Evolutionary conservation across 2,113 vertebrate genomes (phyloP).

Genomic region (Danionella cerebrum): DNA sequence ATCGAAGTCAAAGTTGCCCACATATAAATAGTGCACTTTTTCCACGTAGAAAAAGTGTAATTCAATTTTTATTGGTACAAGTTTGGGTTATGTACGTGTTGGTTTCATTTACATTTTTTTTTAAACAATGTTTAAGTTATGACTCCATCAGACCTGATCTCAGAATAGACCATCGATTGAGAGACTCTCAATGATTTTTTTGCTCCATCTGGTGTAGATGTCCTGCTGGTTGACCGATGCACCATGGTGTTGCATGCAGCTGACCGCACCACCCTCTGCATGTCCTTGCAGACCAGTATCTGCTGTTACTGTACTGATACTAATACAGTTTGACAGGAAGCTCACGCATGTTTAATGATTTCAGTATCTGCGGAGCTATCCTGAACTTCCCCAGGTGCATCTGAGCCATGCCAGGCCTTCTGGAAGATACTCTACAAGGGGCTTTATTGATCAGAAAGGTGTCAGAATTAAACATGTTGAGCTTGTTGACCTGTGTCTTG

Average conservation of each 20-base stretch:
- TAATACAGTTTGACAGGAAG: constrained; percentile 6
- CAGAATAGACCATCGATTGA: background rate
- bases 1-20: no score
- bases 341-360: background rate
- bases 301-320: background rate
- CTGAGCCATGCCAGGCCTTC: background rate
- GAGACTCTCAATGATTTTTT: background rate
- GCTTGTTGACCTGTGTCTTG: background rate
- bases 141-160: background rate
- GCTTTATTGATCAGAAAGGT: background rate
- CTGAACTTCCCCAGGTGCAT: background rate
- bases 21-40: no score
- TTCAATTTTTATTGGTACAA: background rate
- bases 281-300: background rate
- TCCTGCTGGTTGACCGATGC: background rate
- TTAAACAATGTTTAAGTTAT: background rate
- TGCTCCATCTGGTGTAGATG: background rate
- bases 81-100: background rate
- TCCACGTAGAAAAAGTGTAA: no score
- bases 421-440: background rate
- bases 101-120: background rate
- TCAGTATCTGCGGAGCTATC: background rate
- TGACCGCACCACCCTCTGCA: background rate
- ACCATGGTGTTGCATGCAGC: background rate
- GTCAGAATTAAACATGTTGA: background rate